Conservation (phyloP, 2,888 invertebrate genomes). For the Thereva nobilitata region DNA sequence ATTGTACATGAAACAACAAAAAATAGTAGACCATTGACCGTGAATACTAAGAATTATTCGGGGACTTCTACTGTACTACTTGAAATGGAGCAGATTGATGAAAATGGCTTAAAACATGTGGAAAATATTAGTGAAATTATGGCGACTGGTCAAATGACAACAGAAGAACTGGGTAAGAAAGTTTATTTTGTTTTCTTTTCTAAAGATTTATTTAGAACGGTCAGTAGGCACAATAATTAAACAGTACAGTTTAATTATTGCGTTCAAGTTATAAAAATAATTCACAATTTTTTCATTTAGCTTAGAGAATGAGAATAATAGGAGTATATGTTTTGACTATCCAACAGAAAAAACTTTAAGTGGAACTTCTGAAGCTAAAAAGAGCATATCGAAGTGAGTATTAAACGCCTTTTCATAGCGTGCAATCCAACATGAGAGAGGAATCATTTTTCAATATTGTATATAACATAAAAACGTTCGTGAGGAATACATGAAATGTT, state of each 20-base stretch:
- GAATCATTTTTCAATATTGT: too few relatives aligned
- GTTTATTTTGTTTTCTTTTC: background rate
- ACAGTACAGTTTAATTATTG: too few relatives aligned
- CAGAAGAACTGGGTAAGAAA: slow-evolving; percentile 15
- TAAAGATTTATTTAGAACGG: too few relatives aligned
- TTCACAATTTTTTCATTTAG: background rate
- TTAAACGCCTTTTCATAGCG: background rate
- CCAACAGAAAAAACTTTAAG: slow-evolving; percentile 4
- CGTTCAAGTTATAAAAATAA: background rate
- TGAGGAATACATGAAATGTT: slow-evolving; percentile 26
- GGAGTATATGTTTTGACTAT: background rate
- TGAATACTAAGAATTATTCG: slow-evolving; percentile 11
- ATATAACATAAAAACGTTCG: too few relatives aligned
- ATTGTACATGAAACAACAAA: too few relatives aligned
- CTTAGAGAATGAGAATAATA: background rate
- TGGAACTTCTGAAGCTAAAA: slow-evolving; percentile 18
- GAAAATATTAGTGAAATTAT: slow-evolving; percentile 5
- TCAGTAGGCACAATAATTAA: too few relatives aligned
- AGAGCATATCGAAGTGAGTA: slow-evolving; percentile 18
- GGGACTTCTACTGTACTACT: slow-evolving; percentile 27
- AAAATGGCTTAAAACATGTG: slow-evolving; percentile 34
- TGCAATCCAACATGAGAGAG: slow-evolving; percentile 4
- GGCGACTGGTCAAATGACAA: background rate
- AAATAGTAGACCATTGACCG: too few relatives aligned
- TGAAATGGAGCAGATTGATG: slow-evolving; percentile 38